Percentiles rank a stretch among this genome's conserved stretches.
Evolutionary conservation across 2,888 invertebrate genomes (phyloP).

Genomic region (Tachystola acroxantha): DNA sequence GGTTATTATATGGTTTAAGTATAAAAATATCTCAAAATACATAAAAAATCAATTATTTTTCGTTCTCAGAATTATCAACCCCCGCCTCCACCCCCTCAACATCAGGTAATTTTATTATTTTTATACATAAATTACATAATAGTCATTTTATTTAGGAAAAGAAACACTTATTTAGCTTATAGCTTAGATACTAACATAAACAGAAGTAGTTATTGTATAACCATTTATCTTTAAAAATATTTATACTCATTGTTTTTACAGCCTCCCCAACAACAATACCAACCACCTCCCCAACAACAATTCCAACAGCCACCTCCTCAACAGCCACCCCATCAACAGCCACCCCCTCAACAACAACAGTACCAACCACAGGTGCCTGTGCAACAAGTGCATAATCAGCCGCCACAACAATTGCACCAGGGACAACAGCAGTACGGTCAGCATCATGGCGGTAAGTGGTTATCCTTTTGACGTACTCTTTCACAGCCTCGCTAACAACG

Average conservation of each 20-base stretch:
- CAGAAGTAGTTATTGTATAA: too few species aligned
- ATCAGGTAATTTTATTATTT: constrained; percentile 12
- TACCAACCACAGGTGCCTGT: constrained; percentile 20
- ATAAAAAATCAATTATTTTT: too few species aligned
- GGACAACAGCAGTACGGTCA: constrained; percentile 30
- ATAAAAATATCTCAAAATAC: too few species aligned
- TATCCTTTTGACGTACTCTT: not conserved
- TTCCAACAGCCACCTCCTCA: constrained; percentile 47
- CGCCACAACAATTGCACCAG: constrained; percentile 15
- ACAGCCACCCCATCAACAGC: constrained; percentile 35
- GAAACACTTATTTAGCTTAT: too few species aligned
- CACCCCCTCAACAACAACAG: constrained; percentile 23
- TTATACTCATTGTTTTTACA: constrained; percentile 25
- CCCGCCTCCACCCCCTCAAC: constrained; percentile 50
- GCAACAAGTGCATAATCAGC: constrained; percentile 34
- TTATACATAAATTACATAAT: too few species aligned
- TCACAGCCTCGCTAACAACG: constrained; percentile 26
- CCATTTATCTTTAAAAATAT: too few species aligned
- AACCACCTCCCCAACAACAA: constrained; percentile 11
- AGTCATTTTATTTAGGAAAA: too few species aligned
- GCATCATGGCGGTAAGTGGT: constrained; percentile 23
- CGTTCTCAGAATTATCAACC: constrained; percentile 54
- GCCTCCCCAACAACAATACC: constrained; percentile 23
- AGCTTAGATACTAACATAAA: too few species aligned
- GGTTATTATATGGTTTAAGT: too few species aligned